Percentiles rank a stretch among this genome's conserved stretches.
phyloP scores from a whole-genome alignment of 2,113 vertebrate genomes.

The Thalassarche chlororhynchos region DNA sequence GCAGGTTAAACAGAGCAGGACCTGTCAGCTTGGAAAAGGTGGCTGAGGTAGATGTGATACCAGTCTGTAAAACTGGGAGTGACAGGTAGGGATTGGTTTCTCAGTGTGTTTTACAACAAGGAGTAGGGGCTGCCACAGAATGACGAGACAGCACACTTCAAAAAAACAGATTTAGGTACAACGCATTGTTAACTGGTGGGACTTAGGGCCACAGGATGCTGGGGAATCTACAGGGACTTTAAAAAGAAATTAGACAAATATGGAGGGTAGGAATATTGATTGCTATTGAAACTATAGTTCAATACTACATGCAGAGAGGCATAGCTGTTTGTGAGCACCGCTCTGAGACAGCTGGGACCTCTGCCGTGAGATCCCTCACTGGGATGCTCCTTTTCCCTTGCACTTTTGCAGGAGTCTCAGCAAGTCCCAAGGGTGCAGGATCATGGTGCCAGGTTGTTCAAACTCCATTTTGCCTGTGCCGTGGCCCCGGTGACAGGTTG shows the following conservation, averaged over 20 bases:
- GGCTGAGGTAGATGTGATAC: not conserved
- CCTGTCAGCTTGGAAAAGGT: not conserved
- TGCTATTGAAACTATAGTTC: not conserved
- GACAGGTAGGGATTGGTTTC: not conserved
- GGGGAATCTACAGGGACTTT: not conserved
- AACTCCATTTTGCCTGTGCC: not conserved
- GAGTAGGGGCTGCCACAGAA: not conserved
- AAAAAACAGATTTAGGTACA: not conserved
- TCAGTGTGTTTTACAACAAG: not conserved
- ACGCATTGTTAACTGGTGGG: not conserved
- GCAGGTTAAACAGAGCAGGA: not conserved
- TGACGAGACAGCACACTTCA: not conserved
- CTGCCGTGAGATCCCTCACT: fast-evolving
- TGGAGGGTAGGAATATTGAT: not conserved
- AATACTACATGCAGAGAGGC: not conserved
- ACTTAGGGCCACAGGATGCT: not conserved
- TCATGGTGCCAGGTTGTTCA: fast-evolving
- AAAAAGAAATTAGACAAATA: not conserved
- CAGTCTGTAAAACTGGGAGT: not conserved
- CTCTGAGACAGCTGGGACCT: not conserved
- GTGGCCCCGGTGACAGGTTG: fast-evolving
- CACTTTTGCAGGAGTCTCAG: not conserved
- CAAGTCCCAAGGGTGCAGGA: not conserved
- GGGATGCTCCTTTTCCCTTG: not conserved
- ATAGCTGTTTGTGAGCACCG: fast-evolving